These are phyloP conservation scores for Premnoplex brunnescens DNA, from an alignment of 2,797 vertebrate species.

Conservation along the genomic window DNA sequence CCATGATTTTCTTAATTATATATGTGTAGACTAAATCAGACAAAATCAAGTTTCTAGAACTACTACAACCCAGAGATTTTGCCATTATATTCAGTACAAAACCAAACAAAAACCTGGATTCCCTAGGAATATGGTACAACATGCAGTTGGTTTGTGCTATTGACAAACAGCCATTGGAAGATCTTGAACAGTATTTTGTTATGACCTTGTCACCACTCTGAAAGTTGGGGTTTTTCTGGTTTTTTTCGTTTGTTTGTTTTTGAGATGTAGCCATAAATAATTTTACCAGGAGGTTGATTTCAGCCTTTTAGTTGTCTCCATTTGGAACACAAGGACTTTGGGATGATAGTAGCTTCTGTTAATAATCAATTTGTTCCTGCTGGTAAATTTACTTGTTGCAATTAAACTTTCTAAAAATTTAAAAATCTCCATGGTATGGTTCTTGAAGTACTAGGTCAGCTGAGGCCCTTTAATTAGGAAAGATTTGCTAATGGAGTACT, in stretches of 20 bases:
- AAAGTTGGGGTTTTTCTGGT: background rate
- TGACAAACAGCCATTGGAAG: background rate
- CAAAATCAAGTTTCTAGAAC: background rate
- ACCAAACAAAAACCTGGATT: background rate
- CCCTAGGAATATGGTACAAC: background rate
- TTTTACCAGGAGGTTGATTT: background rate
- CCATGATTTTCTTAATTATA: background rate
- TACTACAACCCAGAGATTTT: background rate
- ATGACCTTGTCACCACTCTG: background rate
- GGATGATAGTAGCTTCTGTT: background rate
- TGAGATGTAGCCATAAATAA: background rate
- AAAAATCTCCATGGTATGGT: background rate
- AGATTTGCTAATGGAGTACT: background rate
- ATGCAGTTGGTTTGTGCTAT: background rate
- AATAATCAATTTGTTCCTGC: background rate
- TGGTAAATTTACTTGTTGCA: background rate
- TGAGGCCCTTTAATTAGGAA: background rate
- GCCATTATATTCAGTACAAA: background rate
- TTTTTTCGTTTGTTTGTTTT: background rate
- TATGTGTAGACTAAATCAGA: background rate
- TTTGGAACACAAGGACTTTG: background rate
- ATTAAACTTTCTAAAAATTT: background rate
- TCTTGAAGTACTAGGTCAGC: background rate
- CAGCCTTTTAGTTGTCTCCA: background rate
- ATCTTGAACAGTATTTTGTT: background rate